Evolutionary conservation across 2,888 invertebrate genomes (phyloP).

Genomic region (Thereva nobilitata): DNA sequence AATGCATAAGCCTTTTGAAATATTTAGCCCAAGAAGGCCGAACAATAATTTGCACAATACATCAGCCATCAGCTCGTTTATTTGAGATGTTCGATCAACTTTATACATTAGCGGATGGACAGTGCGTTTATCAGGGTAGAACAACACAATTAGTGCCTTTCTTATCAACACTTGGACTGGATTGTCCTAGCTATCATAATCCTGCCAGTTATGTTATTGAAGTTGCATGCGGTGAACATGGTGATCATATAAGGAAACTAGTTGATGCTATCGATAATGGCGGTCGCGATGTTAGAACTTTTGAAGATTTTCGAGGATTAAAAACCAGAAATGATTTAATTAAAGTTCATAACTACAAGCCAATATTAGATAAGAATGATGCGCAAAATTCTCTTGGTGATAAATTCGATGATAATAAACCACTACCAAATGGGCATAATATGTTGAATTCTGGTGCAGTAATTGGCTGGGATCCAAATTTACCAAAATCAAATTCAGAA

Average conservation of each 20-base stretch:
- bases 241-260: constrained; percentile 82
- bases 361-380: constrained; percentile 63
- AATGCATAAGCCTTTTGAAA: constrained; percentile 88
- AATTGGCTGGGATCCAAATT: constrained; percentile 57
- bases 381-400: constrained; percentile 48
- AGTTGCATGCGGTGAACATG: constrained; percentile 95
- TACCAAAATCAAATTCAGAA: constrained; percentile 49
- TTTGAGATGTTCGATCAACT: constrained; percentile 97
- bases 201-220: constrained; percentile 97
- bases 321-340: constrained; percentile 61
- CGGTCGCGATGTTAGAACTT: constrained; percentile 75
- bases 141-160: constrained; percentile 83
- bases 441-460: constrained; percentile 63
- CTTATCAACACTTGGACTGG: constrained; percentile 76
- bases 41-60: constrained; percentile 89
- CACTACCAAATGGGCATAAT: constrained; percentile 52
- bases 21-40: constrained; percentile 86
- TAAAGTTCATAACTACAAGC: constrained; percentile 60
- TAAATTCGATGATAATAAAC: constrained; percentile 50
- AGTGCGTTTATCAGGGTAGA: constrained; percentile 92
- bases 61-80: constrained; percentile 94
- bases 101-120: constrained; percentile 91
- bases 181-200: constrained; percentile 95
- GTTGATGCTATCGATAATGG: constrained; percentile 87
- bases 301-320: constrained; percentile 69